phyloP scores from a whole-genome alignment of 2,888 invertebrate species.

The Drosophila setosimentum region DNA sequence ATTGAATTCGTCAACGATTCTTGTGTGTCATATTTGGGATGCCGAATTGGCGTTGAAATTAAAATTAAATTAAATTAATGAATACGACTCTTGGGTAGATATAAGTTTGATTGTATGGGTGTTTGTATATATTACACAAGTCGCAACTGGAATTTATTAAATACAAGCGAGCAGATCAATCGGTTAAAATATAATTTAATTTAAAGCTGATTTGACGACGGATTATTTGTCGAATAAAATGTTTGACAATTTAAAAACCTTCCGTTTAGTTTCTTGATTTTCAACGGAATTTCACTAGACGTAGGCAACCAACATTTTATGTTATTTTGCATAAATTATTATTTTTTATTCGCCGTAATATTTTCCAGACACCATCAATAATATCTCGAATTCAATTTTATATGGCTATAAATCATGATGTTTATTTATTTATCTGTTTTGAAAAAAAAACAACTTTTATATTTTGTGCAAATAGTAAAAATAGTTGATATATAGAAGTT shows the following conservation, averaged over 20 bases:
- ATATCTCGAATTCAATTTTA: neutral
- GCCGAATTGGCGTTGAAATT: slow-evolving; percentile 78
- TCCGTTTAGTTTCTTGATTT: neutral
- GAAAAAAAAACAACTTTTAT: neutral
- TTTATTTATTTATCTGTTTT: neutral
- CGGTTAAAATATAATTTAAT: neutral
- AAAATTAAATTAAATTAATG: slow-evolving; percentile 79
- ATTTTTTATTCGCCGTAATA: neutral
- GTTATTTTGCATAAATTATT: neutral
- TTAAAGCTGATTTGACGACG: neutral
- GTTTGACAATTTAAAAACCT: neutral
- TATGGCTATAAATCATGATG: neutral
- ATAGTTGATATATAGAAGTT: neutral
- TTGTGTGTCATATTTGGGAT: slow-evolving; percentile 66
- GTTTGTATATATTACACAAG: neutral
- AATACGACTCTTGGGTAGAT: slow-evolving; percentile 47
- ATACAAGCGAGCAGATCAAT: neutral
- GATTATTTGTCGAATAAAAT: neutral
- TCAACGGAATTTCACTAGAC: neutral
- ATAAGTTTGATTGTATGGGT: neutral
- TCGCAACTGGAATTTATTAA: slow-evolving; percentile 4
- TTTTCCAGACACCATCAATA: neutral
- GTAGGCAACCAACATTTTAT: neutral
- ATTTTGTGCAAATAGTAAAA: neutral
- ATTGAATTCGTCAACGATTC: slow-evolving; percentile 62